phyloP scores from a whole-genome alignment of 1,140 invertebrate genomes.

The Eciton burchellii region DNA sequence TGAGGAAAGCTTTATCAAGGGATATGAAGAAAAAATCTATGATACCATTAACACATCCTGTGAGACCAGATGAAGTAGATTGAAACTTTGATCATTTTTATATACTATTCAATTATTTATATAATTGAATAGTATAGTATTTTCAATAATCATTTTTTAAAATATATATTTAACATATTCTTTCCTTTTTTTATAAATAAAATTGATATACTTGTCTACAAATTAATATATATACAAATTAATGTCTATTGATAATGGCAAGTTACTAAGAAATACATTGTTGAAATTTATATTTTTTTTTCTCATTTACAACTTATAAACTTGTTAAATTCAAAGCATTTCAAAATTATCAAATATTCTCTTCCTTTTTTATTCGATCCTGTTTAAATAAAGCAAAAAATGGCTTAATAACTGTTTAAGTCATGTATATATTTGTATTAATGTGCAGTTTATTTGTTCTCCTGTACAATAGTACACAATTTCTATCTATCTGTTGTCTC shows the following conservation, averaged over 20 bases:
- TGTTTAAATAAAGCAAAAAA: neutral
- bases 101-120: neutral
- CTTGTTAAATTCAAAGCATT: neutral
- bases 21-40: constrained; percentile 97
- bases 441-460: constrained; percentile 80
- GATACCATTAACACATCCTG: constrained; percentile 96
- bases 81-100: constrained; percentile 81
- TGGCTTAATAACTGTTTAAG: neutral
- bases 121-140: too few species aligned
- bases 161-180: too few species aligned
- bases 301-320: neutral
- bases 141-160: too few species aligned
- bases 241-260: too few species aligned
- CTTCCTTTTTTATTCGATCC: neutral
- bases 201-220: too few species aligned
- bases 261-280: neutral
- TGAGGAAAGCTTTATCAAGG: constrained; percentile 98
- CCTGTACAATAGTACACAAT: constrained; percentile 84
- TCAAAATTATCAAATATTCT: neutral
- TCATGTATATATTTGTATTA: constrained; percentile 35
- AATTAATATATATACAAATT: too few species aligned
- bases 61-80: constrained; percentile 97
- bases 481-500: constrained; percentile 73
- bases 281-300: neutral
- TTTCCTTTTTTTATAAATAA: too few species aligned